A percentile compares a stretch with the other conserved stretches of the same genome.
phyloP scores from a whole-genome alignment of 2,797 vertebrate genomes.

The Scleropages formosus region DNA sequence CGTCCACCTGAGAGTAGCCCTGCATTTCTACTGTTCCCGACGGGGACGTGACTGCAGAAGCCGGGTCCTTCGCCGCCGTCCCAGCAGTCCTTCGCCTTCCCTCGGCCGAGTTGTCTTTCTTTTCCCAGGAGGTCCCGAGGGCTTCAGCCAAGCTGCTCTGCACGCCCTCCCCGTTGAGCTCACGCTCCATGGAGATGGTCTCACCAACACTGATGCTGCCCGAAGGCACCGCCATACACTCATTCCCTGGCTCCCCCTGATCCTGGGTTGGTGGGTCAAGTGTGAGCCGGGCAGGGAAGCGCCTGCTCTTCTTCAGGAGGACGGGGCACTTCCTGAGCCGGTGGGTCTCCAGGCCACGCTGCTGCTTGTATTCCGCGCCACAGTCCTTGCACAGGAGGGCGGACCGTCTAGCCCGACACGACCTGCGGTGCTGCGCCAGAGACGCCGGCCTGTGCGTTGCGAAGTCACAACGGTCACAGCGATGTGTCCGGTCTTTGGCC shows the following conservation, averaged over 20 bases:
- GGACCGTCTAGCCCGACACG: constrained; percentile 66
- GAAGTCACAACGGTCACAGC: constrained; percentile 78
- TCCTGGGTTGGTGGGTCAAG: not conserved
- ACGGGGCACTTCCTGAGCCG: constrained; percentile 76
- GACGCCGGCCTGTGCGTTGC: constrained; percentile 75
- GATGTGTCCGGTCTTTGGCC: constrained; percentile 64
- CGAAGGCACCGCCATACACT: not conserved
- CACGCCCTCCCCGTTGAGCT: constrained; percentile 16
- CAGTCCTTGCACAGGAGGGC: constrained; percentile 73
- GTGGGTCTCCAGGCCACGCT: constrained; percentile 82
- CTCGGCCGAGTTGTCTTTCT: not conserved
- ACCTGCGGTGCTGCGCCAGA: constrained; percentile 70
- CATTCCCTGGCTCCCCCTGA: constrained; percentile 22
- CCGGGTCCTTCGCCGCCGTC: not conserved
- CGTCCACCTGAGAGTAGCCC: constrained; percentile 47
- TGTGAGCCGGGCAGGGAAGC: constrained; percentile 34
- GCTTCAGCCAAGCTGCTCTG: constrained; percentile 17
- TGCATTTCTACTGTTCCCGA: not conserved
- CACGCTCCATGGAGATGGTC: constrained; percentile 23
- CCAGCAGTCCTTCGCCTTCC: not conserved
- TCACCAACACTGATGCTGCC: constrained; percentile 5
- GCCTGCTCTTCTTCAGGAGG: constrained; percentile 60
- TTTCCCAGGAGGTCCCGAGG: not conserved
- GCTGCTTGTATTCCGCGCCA: constrained; percentile 84
- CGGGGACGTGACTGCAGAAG: not conserved